Percentiles rank a stretch among this genome's conserved stretches.
These are phyloP conservation scores for Oligia strigilis DNA, from an alignment of 2,888 invertebrate species.

Conservation along the genomic window DNA sequence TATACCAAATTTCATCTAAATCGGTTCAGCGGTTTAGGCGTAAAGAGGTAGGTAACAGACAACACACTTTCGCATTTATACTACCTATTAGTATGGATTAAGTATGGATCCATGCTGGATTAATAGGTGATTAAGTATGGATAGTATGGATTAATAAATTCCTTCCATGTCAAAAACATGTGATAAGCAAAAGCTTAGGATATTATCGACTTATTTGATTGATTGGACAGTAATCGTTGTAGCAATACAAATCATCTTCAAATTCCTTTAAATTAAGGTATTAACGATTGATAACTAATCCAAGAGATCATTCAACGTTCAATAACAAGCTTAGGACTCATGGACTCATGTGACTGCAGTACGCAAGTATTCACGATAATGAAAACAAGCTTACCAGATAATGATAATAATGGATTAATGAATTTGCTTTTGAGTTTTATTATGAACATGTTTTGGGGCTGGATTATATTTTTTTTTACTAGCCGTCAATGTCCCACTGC, in stretches of 20 bases:
- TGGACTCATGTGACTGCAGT: conserved; percentile 8
- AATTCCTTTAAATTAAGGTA: conserved; percentile 24
- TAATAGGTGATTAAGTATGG: too few relatives aligned
- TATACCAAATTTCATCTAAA: too few relatives aligned
- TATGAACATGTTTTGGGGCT: background rate
- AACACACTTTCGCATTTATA: too few relatives aligned
- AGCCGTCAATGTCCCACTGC: too few relatives aligned
- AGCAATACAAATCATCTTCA: conserved; percentile 54
- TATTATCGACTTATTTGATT: conserved; percentile 42
- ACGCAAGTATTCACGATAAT: conserved; percentile 17
- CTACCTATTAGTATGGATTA: too few relatives aligned
- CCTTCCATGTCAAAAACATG: conserved; percentile 38
- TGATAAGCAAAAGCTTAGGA: conserved; percentile 21
- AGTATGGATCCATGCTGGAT: too few relatives aligned
- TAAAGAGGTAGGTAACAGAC: too few relatives aligned
- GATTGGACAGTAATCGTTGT: conserved; percentile 50
- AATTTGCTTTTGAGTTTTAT: background rate
- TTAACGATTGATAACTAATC: conserved; percentile 58
- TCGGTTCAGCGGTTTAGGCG: too few relatives aligned
- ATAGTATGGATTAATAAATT: too few relatives aligned
- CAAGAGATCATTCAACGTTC: conserved; percentile 25
- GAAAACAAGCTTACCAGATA: background rate
- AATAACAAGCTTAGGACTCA: conserved; percentile 36
- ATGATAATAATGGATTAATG: conserved; percentile 18
- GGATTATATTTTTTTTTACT: background rate